Evolutionary conservation across 2,113 vertebrate species (phyloP).

Genomic region (Bubo scandiacus): DNA sequence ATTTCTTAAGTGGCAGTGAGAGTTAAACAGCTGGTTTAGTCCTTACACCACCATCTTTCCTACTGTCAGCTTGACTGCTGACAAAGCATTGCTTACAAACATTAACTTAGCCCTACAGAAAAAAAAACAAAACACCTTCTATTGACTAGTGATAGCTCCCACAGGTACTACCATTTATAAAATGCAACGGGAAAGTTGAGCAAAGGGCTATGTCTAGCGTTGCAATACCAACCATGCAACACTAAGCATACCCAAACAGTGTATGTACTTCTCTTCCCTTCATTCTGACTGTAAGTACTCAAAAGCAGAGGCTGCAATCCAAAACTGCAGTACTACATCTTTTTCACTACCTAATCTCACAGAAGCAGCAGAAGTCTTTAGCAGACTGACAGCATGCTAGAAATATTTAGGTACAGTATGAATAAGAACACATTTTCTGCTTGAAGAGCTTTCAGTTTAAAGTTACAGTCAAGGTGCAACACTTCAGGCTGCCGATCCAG

Average conservation of each 20-base stretch:
- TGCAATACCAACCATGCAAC: background rate
- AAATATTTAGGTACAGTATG: background rate
- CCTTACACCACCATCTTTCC: background rate
- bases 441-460: background rate
- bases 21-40: background rate
- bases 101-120: background rate
- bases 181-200: background rate
- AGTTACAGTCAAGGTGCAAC: background rate
- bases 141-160: background rate
- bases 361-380: background rate
- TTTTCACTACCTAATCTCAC: background rate
- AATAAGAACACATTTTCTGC: background rate
- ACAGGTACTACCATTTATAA: background rate
- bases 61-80: background rate
- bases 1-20: background rate
- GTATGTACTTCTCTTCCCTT: background rate
- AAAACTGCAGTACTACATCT: background rate
- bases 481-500: background rate
- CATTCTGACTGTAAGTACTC: background rate
- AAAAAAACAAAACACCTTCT: background rate
- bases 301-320: background rate
- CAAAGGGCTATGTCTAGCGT: background rate
- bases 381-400: background rate
- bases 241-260: background rate
- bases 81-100: background rate